Evolutionary conservation across 2,888 invertebrate species (phyloP).

Genomic region (Bombylius major): DNA sequence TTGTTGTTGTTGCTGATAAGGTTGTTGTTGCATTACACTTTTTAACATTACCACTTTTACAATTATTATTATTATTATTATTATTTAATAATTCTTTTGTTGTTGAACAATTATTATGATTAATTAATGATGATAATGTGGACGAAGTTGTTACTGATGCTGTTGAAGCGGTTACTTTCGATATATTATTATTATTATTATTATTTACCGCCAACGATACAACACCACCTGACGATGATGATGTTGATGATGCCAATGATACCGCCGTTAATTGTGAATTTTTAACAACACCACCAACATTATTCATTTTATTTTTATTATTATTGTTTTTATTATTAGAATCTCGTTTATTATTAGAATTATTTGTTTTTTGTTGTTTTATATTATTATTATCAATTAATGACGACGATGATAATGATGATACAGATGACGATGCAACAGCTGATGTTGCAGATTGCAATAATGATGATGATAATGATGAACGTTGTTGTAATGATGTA

Average conservation of each 20-base stretch:
- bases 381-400: no score
- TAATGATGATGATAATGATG: not conserved
- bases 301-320: not conserved
- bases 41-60: not conserved
- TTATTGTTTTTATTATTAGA: not conserved
- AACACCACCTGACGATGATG: constrained; percentile 4
- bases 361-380: no score
- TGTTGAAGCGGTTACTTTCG: not conserved
- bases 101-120: not conserved
- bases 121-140: constrained; percentile 11
- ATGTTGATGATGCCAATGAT: not conserved
- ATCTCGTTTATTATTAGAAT: not conserved
- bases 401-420: not conserved
- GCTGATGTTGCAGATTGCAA: not conserved
- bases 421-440: not conserved
- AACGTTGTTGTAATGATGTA: not conserved
- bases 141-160: not conserved
- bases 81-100: not conserved
- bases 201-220: not conserved
- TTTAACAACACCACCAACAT: not conserved
- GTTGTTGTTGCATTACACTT: not conserved
- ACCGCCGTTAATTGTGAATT: constrained; percentile 4
- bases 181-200: not conserved
- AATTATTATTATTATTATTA: no score
- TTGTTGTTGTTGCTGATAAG: no score